These are phyloP conservation scores for Peromyscus eremicus DNA, from an alignment of 2,797 vertebrate species.

Conservation along the genomic window DNA sequence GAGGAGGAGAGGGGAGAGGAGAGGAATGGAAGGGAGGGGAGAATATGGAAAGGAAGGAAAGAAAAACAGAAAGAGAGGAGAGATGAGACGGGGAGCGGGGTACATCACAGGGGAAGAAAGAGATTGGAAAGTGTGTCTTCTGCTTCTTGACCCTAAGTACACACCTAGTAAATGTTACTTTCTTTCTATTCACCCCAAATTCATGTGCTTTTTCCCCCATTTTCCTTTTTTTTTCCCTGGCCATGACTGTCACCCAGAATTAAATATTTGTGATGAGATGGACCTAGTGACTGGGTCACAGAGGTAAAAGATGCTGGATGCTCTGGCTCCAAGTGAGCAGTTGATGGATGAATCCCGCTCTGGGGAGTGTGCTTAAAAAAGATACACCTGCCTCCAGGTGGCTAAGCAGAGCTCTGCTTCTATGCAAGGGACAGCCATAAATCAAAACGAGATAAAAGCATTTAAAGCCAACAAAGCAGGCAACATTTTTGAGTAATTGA, in stretches of 20 bases:
- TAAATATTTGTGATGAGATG: conserved; percentile 19
- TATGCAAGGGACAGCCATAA: conserved; percentile 36
- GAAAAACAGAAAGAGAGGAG: too few relatives aligned
- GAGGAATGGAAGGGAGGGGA: too few relatives aligned
- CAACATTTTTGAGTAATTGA: conserved; percentile 78
- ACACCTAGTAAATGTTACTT: background rate
- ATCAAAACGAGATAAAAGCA: conserved; percentile 84
- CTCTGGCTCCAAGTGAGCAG: background rate
- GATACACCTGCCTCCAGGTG: conserved; percentile 85
- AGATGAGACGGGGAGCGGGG: too few relatives aligned
- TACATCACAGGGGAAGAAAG: background rate
- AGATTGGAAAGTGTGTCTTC: background rate
- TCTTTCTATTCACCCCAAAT: conserved; percentile 5
- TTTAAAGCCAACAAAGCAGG: conserved; percentile 76
- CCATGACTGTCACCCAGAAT: background rate
- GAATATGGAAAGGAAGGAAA: accelerated
- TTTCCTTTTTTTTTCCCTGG: background rate
- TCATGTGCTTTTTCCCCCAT: background rate
- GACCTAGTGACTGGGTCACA: background rate
- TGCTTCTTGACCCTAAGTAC: background rate
- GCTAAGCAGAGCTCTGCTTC: conserved; percentile 63
- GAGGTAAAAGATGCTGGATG: background rate
- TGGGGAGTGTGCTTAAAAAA: conserved; percentile 45
- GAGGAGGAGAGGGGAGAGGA: accelerated
- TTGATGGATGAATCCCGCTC: conserved; percentile 23